Base-by-base conservation (phyloP, 1,140 invertebrate species). In the Teleopsis dalmanni region DNA sequence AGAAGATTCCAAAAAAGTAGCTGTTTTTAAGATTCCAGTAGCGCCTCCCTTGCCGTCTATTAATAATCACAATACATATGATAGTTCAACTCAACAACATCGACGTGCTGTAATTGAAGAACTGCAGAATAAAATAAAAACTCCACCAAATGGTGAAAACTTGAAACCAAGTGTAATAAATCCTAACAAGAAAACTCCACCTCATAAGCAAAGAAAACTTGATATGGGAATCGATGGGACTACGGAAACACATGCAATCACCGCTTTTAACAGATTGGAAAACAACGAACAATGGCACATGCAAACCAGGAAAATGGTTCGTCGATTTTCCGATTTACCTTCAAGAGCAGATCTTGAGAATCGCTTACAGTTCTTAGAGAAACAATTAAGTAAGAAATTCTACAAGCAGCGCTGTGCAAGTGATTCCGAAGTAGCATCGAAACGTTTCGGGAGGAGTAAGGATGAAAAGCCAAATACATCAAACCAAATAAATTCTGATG, bases 351-450 rank as follows among this genome's bases (percentile, higher is more conserved):
- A 67, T 62, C 59, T 67, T 56, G 64, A 67, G 55, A 67, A 67
- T 62, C 64, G 64, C 36, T 41, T 67, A 53, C 64, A 67, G 52
- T 67, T 67, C 58, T 56, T 67, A 51, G 64, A 67, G 53, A 60
- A 57, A 57, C 60, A 67, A 64, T 58, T 67, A 50, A 62, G 59
- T 47, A 60, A 56, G 57, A 67, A 56, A 58, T 59, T 66, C 53
- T 60, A 62, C 59, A 67, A 65, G 64, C 64, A 67, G 65, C 64
- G 64, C 60, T 59, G 64, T 62, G 64, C 64, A 67, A 67, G 64
- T 67, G 64, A 67, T 67, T 67, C 64, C 64, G 64, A 67, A 59
- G 64, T 67, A 57, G 64, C 64, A 67, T 67, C 64, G 52, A 59
- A 53, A 43, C 13, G 35, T 29, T 34, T 23, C 3, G 9, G 18